Evolutionary conservation across 1,140 invertebrate genomes (phyloP).

Genomic region (Ganaspis sp.): DNA sequence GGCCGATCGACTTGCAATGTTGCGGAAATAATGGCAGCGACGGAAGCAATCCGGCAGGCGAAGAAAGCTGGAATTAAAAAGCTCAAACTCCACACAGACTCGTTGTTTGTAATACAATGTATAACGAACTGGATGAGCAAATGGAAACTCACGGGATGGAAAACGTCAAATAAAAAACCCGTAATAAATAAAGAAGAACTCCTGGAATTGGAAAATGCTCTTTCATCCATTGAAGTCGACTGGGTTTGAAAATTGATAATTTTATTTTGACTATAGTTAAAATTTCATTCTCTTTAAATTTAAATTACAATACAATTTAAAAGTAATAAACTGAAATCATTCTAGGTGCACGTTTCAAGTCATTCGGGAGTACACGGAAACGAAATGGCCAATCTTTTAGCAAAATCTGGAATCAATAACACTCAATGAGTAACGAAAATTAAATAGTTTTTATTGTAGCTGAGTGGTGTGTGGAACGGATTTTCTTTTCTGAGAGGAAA

Average conservation of each 20-base stretch:
- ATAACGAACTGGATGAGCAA: conserved; percentile 89
- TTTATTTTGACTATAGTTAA: no score
- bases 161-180: conserved; percentile 79
- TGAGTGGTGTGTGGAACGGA: conserved; percentile 34
- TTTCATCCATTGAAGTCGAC: conserved; percentile 80
- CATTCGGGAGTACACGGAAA: conserved; percentile 92
- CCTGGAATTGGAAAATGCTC: conserved; percentile 83
- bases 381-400: conserved; percentile 92
- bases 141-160: conserved; percentile 93
- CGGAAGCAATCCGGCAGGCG: conserved; percentile 86
- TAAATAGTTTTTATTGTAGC: conserved; percentile 27
- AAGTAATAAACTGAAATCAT: no score
- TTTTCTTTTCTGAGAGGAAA: conserved; percentile 41
- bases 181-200: conserved; percentile 94
- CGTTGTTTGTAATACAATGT: conserved; percentile 92
- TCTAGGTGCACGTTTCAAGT: conserved; percentile 82
- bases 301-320: no score
- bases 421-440: conserved; percentile 33
- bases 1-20: conserved; percentile 95
- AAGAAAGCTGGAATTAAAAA: conserved; percentile 82
- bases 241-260: conserved; percentile 79
- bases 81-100: conserved; percentile 91
- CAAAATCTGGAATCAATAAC: conserved; percentile 80
- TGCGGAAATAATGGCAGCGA: conserved; percentile 95
- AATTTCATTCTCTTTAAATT: no score